Conservation (phyloP, 2,113 vertebrate species). For the Embiotoca jacksoni region DNA sequence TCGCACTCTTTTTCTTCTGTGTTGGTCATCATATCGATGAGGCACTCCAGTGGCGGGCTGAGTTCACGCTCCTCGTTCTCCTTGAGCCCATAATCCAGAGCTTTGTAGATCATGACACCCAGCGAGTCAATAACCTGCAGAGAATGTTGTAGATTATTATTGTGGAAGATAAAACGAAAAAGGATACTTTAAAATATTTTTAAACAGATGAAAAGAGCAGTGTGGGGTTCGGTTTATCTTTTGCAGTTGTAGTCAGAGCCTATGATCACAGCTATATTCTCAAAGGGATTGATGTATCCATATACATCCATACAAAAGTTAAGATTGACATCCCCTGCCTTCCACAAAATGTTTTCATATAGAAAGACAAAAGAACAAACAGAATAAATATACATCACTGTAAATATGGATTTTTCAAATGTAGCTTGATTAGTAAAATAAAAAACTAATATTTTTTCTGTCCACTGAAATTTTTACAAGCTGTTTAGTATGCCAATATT, state of each 20-base stretch:
- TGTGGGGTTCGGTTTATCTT: neutral
- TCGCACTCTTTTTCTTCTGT: constrained; percentile 82
- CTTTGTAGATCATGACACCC: constrained; percentile 98
- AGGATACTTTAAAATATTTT: neutral
- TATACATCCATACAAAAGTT: neutral
- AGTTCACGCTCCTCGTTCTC: constrained; percentile 96
- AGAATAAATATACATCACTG: too few relatives aligned
- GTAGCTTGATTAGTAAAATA: too few relatives aligned
- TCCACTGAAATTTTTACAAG: neutral
- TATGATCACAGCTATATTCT: neutral
- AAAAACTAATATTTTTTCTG: neutral
- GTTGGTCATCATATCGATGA: constrained; percentile 97
- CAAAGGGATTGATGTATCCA: too few relatives aligned
- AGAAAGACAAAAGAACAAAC: too few relatives aligned
- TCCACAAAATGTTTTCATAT: too few relatives aligned
- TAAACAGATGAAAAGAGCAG: neutral
- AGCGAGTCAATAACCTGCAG: constrained; percentile 94
- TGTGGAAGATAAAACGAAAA: neutral
- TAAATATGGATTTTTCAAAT: neutral
- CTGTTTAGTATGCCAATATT: neutral
- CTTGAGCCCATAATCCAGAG: constrained; percentile 96
- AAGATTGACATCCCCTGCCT: too few relatives aligned
- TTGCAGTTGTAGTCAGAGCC: neutral
- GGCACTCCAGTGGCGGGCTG: constrained; percentile 92
- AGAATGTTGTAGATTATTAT: neutral